These are phyloP conservation scores for Cenopis cana DNA, from an alignment of 2,888 invertebrate genomes.

Conservation along the genomic window DNA sequence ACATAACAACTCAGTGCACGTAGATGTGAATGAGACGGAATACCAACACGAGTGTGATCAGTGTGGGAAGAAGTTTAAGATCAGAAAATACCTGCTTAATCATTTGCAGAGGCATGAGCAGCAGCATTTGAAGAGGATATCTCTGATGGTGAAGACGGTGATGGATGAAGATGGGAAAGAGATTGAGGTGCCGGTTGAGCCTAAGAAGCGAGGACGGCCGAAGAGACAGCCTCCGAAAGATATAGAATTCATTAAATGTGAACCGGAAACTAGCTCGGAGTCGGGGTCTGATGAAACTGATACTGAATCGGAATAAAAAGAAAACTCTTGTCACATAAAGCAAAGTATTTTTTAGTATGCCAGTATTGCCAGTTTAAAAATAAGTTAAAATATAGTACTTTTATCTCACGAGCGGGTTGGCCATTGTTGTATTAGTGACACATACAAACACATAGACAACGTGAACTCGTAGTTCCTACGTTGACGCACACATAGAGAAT, in stretches of 20 bases:
- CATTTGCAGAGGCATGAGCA: constrained; percentile 77
- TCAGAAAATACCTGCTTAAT: constrained; percentile 72
- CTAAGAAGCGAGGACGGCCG: constrained; percentile 55
- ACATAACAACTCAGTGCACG: constrained; percentile 73
- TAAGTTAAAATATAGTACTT: too few relatives aligned
- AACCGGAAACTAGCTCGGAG: constrained; percentile 72
- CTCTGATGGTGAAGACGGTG: constrained; percentile 77
- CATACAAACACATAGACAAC: too few relatives aligned
- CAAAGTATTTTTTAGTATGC: neutral
- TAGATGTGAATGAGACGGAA: constrained; percentile 71
- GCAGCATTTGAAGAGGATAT: constrained; percentile 75
- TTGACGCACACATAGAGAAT: too few relatives aligned
- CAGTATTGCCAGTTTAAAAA: neutral
- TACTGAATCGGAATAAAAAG: constrained; percentile 52
- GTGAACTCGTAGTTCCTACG: too few relatives aligned
- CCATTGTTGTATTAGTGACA: too few relatives aligned
- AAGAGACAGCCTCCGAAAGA: constrained; percentile 60
- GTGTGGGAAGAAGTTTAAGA: constrained; percentile 78
- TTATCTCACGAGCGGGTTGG: too few relatives aligned
- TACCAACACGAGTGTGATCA: constrained; percentile 74
- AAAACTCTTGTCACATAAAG: neutral
- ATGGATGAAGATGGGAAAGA: constrained; percentile 65
- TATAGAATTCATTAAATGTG: constrained; percentile 80
- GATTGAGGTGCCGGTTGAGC: constrained; percentile 47
- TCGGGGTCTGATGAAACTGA: constrained; percentile 63